Base-by-base conservation (phyloP, 2,888 invertebrate genomes). In the Nyleta sp. region DNA sequence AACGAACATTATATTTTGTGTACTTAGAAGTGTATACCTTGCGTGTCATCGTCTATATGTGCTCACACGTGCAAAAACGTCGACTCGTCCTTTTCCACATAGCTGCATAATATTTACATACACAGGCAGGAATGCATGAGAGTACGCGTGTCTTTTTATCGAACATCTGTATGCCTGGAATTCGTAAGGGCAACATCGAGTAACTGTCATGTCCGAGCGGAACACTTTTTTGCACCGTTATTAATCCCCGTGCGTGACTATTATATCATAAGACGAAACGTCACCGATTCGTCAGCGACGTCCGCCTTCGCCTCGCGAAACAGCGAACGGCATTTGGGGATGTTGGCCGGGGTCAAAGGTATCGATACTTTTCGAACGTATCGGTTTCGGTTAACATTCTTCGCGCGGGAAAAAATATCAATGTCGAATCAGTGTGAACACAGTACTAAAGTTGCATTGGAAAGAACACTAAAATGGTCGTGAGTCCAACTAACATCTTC, bases 91-190 rank as follows among this genome's bases (percentile, higher is more conserved):
- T 78, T 80, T 80, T 80, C 80, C 78, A 78, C 80, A 80, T 80
- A 76, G 80, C 80, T 80, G 80, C 80, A 80, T 80, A 80, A 80
- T 78, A 80, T 80, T 80, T 80, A 78, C 80, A 78, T 78, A 78
- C 70, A 78, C 70, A 46, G 75, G 73, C 65, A 67, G 78, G 68
- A 62, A 73, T 73, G 77, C 78, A 73, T 52, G 70, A 76, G 73
- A 65, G 73, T 80, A 78, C 80, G 78, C 70, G 72, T 81, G 81
- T 81, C 82, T 84, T 83, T 84, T 84, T 83, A 84, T 84, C 84
- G 78, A 78, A 81, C 83, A 84, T 83, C 84, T 84, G 80, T 82
- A 81, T 80, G 83, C 80, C 60, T 83, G 83, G 81, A 84, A 84
- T 83, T 81, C 81, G 79, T 81, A 81, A 73, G 80, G 77, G 78